Base-by-base conservation (phyloP, 2,113 vertebrate species). In the Phaethornis superciliosus region DNA sequence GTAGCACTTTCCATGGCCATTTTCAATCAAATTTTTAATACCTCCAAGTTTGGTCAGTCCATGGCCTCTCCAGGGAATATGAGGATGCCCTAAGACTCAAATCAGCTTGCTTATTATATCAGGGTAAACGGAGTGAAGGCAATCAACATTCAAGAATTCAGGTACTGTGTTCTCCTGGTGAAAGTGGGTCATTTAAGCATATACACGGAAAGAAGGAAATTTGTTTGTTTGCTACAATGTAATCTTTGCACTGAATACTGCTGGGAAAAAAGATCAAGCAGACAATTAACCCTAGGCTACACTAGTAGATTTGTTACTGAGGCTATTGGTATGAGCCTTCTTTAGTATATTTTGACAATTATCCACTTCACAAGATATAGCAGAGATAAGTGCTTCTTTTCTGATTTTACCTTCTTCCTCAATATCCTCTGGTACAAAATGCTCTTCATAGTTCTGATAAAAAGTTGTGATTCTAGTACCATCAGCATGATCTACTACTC, bases 401-500 rank as follows among this genome's bases (percentile, higher is more conserved):
- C 65, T 65, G n/a, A 47, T 51, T 84, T 90, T 95, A 98, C 97
- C 94, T 93, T 44, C 91, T 86, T 97, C 80, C 60, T 95, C 78
- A 52, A 74, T 58, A 42, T 78, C 46, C 8, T 37, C 9, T 28
- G 81, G 55, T 35, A 51, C 23, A 46, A 94, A 27, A 35, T 13
- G 18, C 47, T 94, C 81, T 93, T 96, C 81, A 88, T 75, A 74
- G 64, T 97, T 97, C 83, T 98, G 97, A 92, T 98, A 98, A 65
- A 98, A 97, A 32, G 97, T 99, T 21, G 97, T 99, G 85, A 99
- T 99, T 83, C 98, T 98, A 75, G 99, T 99, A 54, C 99, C 98
- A 19, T 99, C 99, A 42, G 98, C 97, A 62, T 99, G 99, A 26
- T 99, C 98, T n/a, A 98, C 98, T n/a, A 96, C 95, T 46, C 93